Percentiles rank a stretch among this genome's conserved stretches.
These are phyloP conservation scores for Ceratotherium simum DNA, from an alignment of 2,113 vertebrate genomes.

Conservation along the genomic window DNA sequence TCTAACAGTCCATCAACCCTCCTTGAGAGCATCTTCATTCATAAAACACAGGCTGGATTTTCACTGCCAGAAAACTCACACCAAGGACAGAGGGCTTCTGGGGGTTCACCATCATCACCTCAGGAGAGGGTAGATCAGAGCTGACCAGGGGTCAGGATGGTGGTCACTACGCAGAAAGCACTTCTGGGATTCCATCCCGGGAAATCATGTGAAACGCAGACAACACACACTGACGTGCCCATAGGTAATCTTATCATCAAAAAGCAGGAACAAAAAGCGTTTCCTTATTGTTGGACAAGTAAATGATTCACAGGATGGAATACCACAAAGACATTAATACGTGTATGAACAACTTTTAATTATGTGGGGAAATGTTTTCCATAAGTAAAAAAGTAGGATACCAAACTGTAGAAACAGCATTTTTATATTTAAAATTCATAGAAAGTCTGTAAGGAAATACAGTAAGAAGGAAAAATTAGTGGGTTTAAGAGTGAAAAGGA, in stretches of 20 bases:
- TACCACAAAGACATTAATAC: background rate
- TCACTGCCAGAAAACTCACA: background rate
- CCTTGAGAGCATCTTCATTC: background rate
- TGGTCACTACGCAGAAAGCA: background rate
- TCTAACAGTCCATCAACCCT: background rate
- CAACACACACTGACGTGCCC: background rate
- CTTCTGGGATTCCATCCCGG: background rate
- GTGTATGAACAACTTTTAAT: background rate
- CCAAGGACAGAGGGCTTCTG: background rate
- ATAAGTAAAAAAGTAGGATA: background rate
- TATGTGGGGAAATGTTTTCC: background rate
- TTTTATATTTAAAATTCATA: constrained; percentile 27
- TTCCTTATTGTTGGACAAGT: background rate
- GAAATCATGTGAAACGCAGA: background rate
- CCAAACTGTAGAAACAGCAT: background rate
- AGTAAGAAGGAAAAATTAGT: background rate
- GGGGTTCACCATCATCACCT: background rate
- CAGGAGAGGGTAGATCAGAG: background rate
- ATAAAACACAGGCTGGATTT: background rate
- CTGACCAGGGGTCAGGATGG: accelerated
- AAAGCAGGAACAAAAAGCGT: background rate
- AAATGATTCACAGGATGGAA: background rate
- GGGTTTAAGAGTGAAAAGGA: background rate
- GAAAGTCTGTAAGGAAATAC: background rate
- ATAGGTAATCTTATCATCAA: background rate